Percentiles rank a stretch among this genome's conserved stretches.
Conservation (phyloP, 2,888 invertebrate genomes). For the Fragum sueziense region DNA sequence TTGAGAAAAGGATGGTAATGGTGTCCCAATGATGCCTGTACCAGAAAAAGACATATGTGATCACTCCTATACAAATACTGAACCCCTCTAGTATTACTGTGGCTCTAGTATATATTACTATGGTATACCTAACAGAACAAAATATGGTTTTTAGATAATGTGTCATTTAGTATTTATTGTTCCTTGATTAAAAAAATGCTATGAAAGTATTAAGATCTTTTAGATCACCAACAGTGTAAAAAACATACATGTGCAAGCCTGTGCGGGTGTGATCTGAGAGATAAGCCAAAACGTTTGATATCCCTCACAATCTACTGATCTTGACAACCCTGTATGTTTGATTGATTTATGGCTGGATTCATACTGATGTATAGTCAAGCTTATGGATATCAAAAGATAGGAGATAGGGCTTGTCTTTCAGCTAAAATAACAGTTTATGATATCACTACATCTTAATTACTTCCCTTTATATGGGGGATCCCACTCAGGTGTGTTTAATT, state of each 20-base stretch:
- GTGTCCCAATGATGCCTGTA: too few relatives aligned
- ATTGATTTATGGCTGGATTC: conserved; percentile 19
- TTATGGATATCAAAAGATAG: conserved; percentile 2
- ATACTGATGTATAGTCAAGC: neutral
- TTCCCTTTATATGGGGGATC: conserved; percentile 2
- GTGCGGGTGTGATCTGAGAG: neutral
- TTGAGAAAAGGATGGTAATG: too few relatives aligned
- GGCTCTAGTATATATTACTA: too few relatives aligned
- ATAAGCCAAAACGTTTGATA: neutral
- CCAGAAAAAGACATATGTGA: too few relatives aligned
- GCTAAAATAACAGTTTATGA: conserved; percentile 20
- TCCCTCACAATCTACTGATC: conserved; percentile 9
- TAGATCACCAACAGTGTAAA: neutral
- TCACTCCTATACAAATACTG: too few relatives aligned
- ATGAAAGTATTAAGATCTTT: too few relatives aligned
- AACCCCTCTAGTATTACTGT: too few relatives aligned
- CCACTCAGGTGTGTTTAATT: neutral
- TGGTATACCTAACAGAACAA: too few relatives aligned
- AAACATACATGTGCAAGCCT: neutral
- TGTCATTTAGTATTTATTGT: too few relatives aligned
- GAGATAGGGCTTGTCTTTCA: neutral
- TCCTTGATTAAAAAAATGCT: too few relatives aligned
- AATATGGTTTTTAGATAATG: too few relatives aligned
- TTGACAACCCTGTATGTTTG: conserved; percentile 7
- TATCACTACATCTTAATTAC: conserved; percentile 18